Base-by-base conservation (phyloP, 2,797 vertebrate species). In the Manis pentadactyla region DNA sequence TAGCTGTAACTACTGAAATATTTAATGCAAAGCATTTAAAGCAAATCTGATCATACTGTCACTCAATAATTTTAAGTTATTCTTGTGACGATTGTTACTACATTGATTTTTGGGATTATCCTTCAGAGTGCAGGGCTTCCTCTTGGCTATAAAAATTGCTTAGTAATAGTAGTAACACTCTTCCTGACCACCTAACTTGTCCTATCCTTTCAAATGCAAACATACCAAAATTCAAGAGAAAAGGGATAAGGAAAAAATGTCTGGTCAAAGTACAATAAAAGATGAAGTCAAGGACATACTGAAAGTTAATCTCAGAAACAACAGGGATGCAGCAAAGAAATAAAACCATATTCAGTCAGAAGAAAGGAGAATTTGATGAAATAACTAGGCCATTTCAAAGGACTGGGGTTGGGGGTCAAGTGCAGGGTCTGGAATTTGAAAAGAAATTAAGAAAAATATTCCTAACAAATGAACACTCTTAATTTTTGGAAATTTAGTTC, bases 341-440 rank as follows among this genome's bases (percentile, higher is more conserved):
- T 14, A n/a, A 27, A 53, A 87, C 69, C 57, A 73, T 15, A 66
- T 64, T 90, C 82, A 78, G 29, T 39, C 94, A 77, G 46, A 77
- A 97, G 49, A 42, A 57, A 79, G 94, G 37, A 34, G 12, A 78
- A 73, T 55, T 86, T 59, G 29, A 68, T 81, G 37, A 93, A 78
- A 90, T 83, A 87, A 75, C 51, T 93, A 96, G 55, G 63, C 29
- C 15, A 73, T 94, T 84, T 93, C 19, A 42, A 90, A 57, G 71
- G 57, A 71, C 66, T 59, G 49, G 83, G n/a, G 46, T 46, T 46
- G 46, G 17, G 83, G 82, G 68, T 90, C 42, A 78, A 66, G 19
- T 34, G 2, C 3, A 94, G 69, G 59, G 11, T 15, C 34, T 9
- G 49, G 7, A 25, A 82, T 93, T 59, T 83, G 29, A 66, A 77